Conservation (phyloP, 2,113 vertebrate species). For the Nothobranchius kuhntae region DNA sequence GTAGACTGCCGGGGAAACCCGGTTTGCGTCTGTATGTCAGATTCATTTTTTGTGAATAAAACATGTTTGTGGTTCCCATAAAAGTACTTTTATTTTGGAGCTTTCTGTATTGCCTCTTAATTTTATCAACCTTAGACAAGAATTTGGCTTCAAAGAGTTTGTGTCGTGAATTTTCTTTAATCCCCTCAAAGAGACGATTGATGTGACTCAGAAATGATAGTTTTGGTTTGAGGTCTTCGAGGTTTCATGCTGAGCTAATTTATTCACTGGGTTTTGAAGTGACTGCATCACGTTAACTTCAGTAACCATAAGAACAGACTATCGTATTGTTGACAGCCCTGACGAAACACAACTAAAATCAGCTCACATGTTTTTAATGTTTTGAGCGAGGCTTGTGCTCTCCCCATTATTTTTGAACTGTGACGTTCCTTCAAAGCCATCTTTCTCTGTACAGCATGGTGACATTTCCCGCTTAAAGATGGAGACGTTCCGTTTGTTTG, state of each 20-base stretch:
- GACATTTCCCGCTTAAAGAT: conserved; percentile 10
- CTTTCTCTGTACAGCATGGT: not conserved
- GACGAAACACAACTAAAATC: conserved; percentile 3
- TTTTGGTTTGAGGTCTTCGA: conserved; percentile 54
- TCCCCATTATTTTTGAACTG: conserved; percentile 10
- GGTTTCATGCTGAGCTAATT: conserved; percentile 37
- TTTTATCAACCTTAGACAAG: conserved; percentile 37
- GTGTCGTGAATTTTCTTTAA: conserved; percentile 32
- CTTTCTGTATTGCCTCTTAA: conserved; percentile 4
- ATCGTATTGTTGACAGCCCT: conserved; percentile 31
- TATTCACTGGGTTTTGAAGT: conserved; percentile 35
- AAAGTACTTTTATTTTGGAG: conserved; percentile 49
- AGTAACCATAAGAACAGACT: conserved; percentile 30
- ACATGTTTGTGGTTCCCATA: conserved; percentile 63
- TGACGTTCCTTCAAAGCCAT: conserved; percentile 9
- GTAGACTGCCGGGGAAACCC: conserved; percentile 50
- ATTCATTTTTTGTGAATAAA: conserved; percentile 75
- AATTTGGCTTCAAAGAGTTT: conserved; percentile 41
- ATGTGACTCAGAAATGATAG: conserved; percentile 30
- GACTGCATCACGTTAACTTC: conserved; percentile 32
- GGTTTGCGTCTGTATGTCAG: conserved; percentile 61
- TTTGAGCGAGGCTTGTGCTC: conserved; percentile 6
- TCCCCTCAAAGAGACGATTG: conserved; percentile 25
- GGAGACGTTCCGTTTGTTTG: conserved; percentile 17
- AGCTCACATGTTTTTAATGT: conserved; percentile 4